Evolutionary conservation across 2,888 invertebrate genomes (phyloP).

Genomic region (Bembecia ichneumoniformis): DNA sequence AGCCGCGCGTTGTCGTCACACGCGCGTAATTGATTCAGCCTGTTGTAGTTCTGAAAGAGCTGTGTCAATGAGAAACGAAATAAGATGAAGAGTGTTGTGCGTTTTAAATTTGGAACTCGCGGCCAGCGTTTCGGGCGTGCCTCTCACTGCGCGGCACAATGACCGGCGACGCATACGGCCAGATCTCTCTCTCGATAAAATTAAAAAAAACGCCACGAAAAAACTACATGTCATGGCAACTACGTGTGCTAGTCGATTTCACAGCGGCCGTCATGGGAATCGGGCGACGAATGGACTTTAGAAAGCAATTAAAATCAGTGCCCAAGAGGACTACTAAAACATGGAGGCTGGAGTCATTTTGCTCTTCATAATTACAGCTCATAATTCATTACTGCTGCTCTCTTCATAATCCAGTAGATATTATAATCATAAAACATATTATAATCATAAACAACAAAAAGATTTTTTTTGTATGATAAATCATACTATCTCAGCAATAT

Average conservation of each 20-base stretch:
- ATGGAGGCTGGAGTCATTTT: too few relatives aligned
- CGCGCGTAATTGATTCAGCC: conserved; percentile 57
- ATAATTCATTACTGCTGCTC: too few relatives aligned
- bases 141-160: conserved; percentile 57
- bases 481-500: too few relatives aligned
- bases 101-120: conserved; percentile 27
- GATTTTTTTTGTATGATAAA: too few relatives aligned
- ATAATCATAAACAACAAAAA: background rate
- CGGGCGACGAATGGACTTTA: conserved; percentile 62
- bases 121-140: conserved; percentile 12
- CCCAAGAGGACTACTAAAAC: conserved; percentile 47
- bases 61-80: conserved; percentile 42
- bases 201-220: conserved; percentile 54
- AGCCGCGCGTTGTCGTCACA: conserved; percentile 58
- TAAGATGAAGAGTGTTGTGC: conserved; percentile 42
- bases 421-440: too few relatives aligned
- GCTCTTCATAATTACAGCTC: background rate
- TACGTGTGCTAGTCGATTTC: conserved; percentile 70
- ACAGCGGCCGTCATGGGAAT: conserved; percentile 69
- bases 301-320: conserved; percentile 69
- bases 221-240: conserved; percentile 71
- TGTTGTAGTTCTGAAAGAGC: conserved; percentile 66
- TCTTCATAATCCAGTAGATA: background rate
- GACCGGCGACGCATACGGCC: conserved; percentile 53
- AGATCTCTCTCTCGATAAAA: conserved; percentile 60